Base-by-base conservation (phyloP, 2,888 invertebrate genomes). In the Eueremaeus valkanovi region DNA sequence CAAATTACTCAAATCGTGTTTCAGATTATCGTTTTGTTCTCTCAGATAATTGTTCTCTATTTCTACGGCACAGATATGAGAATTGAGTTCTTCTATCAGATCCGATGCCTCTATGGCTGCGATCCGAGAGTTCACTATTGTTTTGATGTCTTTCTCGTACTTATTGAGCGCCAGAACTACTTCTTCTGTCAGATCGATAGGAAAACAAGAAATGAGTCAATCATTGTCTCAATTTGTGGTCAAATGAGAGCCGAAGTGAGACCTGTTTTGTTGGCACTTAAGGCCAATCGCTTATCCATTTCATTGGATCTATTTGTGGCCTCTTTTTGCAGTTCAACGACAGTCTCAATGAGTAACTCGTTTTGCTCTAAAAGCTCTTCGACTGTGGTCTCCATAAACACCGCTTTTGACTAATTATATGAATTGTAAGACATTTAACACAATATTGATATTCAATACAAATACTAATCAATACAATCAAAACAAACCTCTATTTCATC, bases 301-400 rank as follows among this genome's bases (percentile, higher is more conserved):
- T 78, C 78, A 27, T 68, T 33, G 18, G 77, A 78, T 74, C 78
- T 73, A 49, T 78, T 74, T 40, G 75, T 75, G 49, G 78, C 76
- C 76, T 78, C 78, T 70, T 76, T 75, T 63, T 79, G 77, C 36
- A 78, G 72, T 66, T 79, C 78, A 18, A 76, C 40, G 58, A 78
- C 45, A 11, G 78, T 78, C 74, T 76, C 63, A 29, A 78, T 73
- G 49, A 79, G 77, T 24, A 75, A 73, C 55, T 77, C 77, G 75
- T 79, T 79, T 68, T 79, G 79, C n/a, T 79, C 79, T 61, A 76
- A 72, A 8, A 79, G 73, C 24, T 78, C 74, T 24, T 75, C 40
- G n/a, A 78, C 24, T 70, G 77, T 77, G 40, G 73, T 75, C 61
- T 76, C 49, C 72, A 79, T 72, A 61, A 78, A 75, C 51, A 13